A percentile compares a stretch with the other conserved stretches of the same genome.
phyloP scores from a whole-genome alignment of 2,113 vertebrate species.

The Chinchilla lanigera region DNA sequence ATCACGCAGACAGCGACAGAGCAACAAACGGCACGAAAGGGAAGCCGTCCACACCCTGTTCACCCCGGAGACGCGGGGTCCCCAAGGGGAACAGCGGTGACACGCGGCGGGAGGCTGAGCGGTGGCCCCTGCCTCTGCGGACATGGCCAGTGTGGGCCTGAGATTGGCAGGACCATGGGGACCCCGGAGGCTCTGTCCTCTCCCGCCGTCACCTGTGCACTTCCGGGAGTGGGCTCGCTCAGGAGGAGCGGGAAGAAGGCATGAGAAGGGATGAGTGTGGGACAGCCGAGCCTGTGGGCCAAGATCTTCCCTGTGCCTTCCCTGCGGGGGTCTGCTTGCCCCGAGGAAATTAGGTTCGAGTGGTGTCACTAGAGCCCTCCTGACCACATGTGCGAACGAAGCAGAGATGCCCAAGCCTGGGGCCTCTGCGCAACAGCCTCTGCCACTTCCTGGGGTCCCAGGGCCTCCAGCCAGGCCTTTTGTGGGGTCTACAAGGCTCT shows the following conservation, averaged over 20 bases:
- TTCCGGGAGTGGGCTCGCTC: not conserved
- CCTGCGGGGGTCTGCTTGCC: not conserved
- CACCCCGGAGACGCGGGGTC: not conserved
- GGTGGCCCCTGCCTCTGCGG: not conserved
- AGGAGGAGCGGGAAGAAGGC: not conserved
- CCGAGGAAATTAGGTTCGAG: too few relatives aligned
- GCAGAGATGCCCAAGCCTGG: not conserved
- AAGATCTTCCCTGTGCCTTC: not conserved
- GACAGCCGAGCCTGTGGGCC: not conserved
- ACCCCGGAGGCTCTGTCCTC: not conserved
- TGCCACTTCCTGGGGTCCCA: not conserved
- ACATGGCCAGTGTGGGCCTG: rapidly evolving
- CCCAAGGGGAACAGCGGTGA: rapidly evolving
- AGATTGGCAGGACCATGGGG: too few relatives aligned
- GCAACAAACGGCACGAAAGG: not conserved
- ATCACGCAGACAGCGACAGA: not conserved
- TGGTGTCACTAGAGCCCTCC: not conserved
- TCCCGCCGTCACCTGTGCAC: not conserved
- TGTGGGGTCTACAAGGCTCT: not conserved
- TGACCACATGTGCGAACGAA: not conserved
- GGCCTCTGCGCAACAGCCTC: not conserved
- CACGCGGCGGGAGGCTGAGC: rapidly evolving
- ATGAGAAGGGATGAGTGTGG: not conserved
- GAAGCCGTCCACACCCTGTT: not conserved
- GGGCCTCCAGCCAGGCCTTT: not conserved